Percentiles rank a stretch among this genome's conserved stretches.
Conservation (phyloP, 2,113 vertebrate genomes). For the Benitochromis conjunctus region DNA sequence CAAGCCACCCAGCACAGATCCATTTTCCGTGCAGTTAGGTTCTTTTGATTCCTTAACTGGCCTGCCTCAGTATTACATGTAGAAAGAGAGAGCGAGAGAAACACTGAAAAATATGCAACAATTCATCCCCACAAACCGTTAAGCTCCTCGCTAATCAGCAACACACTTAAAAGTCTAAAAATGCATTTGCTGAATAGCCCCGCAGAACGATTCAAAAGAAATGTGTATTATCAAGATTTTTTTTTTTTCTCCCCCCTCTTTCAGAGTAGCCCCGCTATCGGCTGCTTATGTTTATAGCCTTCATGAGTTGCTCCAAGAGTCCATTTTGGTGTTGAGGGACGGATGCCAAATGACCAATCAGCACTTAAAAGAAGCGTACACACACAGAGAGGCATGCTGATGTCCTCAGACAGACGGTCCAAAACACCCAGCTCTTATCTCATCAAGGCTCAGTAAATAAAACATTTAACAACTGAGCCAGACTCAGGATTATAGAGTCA, state of each 20-base stretch:
- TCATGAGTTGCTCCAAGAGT: conserved; percentile 44
- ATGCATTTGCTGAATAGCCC: conserved; percentile 35
- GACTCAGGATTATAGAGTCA: neutral
- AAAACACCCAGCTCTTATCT: conserved; percentile 61
- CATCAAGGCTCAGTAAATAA: conserved; percentile 70
- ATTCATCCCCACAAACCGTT: neutral
- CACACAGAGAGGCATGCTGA: conserved; percentile 26
- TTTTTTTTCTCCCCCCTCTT: neutral
- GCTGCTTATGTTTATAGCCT: conserved; percentile 43
- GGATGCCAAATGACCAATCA: conserved; percentile 58
- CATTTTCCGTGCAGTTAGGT: conserved; percentile 46
- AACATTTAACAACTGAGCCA: conserved; percentile 61
- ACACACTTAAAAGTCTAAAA: conserved; percentile 36
- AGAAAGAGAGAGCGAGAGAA: conserved; percentile 6
- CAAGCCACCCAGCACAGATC: conserved; percentile 56
- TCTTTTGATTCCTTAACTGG: conserved; percentile 39
- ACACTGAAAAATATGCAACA: neutral
- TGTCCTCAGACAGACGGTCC: conserved; percentile 55
- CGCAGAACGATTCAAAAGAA: conserved; percentile 18
- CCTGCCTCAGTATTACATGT: neutral
- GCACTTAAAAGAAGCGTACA: conserved; percentile 44
- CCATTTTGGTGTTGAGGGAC: conserved; percentile 42
- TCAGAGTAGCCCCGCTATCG: neutral
- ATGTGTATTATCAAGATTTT: conserved; percentile 26
- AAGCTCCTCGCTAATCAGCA: conserved; percentile 5